Evolutionary conservation across 2,113 vertebrate genomes (phyloP).

Genomic region (Australoheros scitulus): DNA sequence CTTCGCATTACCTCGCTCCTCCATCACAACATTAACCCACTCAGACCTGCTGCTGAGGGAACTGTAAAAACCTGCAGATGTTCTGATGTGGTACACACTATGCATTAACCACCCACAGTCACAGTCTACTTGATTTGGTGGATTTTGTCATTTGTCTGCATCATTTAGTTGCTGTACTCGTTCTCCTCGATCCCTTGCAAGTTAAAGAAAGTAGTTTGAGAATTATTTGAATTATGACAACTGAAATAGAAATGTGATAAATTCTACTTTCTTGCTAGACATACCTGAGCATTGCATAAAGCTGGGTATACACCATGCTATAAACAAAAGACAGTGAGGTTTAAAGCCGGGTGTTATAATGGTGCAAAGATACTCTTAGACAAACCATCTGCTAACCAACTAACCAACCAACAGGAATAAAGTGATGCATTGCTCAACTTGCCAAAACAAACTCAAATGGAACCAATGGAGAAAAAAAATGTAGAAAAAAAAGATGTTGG

Average conservation of each 20-base stretch:
- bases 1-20: neutral
- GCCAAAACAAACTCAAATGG: neutral
- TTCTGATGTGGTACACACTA: neutral
- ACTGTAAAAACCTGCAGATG: neutral
- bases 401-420: neutral
- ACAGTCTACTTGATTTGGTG: neutral
- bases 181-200: too few relatives aligned
- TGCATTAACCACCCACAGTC: neutral
- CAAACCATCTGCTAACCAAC: too few relatives aligned
- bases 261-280: neutral
- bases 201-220: too few relatives aligned
- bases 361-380: too few relatives aligned
- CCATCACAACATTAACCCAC: neutral
- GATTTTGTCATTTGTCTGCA: neutral
- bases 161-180: neutral
- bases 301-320: accelerated
- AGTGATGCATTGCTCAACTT: neutral
- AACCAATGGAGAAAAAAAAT: neutral
- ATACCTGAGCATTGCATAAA: neutral
- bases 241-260: neutral
- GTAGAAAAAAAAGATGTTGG: neutral
- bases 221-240: too few relatives aligned
- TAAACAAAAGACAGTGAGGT: neutral
- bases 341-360: too few relatives aligned
- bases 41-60: neutral